Evolutionary conservation across 2,797 vertebrate genomes (phyloP), one percentile per base, ranked within the genome.

Genomic region (Apogon talboti): DNA sequence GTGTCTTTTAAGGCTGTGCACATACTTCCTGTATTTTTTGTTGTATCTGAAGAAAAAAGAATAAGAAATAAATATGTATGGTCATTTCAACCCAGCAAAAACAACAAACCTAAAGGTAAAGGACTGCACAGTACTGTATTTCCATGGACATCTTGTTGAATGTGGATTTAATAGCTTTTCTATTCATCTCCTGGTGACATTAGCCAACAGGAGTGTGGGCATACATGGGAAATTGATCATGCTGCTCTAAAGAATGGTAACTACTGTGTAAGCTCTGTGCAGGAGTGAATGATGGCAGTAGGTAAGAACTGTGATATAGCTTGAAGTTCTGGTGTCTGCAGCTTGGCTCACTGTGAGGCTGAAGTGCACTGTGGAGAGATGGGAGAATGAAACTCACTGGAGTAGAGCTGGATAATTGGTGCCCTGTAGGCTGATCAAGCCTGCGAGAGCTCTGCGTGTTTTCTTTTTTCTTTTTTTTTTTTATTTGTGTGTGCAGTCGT

Each of bases 321-420:
- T 41, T 55, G 53, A 77, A 75, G 60, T 54, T 5, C 18, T 18
- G 63, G 56, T 47, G 58, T 79, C 53, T 78, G 68, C 63, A 64
- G 66, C 15, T 28, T 11, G 55, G n/a, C 69, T 80, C 55, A 4
- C 64, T 66, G 77, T 58, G 75, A 59, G 8, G 67, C 41, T 63
- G 35, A 63, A 71, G 43, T 18, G 46, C 43, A 67, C 64, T 66
- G 52, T 58, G 24, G 74, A 80, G 67, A 74, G 56, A 75, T 11
- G 62, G 67, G 54, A 73, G 68, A 46, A 24, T 41, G n/a, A 68
- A 83, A 78, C 62, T 76, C 70, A 38, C 45, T 76, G 75, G 72
- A 80, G 80, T 61, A 85, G 59, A 86, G 72, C 71, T 57, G 53
- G 66, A 82, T 90, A 90, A 90, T 86, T 87, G 79, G 77, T 68